phyloP scores from a whole-genome alignment of 1,140 invertebrate genomes.

The Platorchestia sp. region DNA sequence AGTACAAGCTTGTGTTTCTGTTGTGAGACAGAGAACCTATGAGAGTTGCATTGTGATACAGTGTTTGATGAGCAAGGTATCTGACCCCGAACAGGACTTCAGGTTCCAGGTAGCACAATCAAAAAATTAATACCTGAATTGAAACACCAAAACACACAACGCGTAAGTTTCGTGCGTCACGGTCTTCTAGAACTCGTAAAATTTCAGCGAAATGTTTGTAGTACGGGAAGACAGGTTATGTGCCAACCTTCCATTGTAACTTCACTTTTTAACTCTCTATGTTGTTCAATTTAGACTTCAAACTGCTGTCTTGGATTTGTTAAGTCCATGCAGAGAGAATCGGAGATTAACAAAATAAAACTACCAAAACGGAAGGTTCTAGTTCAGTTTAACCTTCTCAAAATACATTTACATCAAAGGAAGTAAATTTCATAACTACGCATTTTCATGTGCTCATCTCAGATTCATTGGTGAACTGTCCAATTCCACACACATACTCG shows the following conservation, averaged over 20 bases:
- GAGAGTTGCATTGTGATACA: neutral
- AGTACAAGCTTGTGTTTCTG: neutral
- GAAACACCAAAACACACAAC: neutral
- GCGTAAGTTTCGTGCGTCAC: neutral
- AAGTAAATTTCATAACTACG: no score
- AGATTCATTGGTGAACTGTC: no score
- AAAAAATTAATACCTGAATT: neutral
- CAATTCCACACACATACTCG: no score
- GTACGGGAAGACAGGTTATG: neutral
- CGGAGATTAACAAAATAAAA: no score
- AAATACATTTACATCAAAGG: no score
- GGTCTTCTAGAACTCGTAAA: neutral
- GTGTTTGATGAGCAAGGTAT: neutral
- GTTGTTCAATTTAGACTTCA: no score
- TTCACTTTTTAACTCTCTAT: no score
- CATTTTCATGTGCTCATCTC: no score
- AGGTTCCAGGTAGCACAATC: neutral
- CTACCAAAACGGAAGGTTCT: no score
- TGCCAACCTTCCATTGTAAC: neutral
- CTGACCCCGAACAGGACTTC: neutral
- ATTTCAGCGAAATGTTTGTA: neutral
- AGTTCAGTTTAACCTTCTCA: no score
- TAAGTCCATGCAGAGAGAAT: no score
- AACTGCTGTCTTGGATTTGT: neutral
- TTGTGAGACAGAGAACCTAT: neutral